Evolutionary conservation across 2,797 vertebrate species (phyloP), one percentile per base, ranked within the genome.

Genomic region (Gastrophryne carolinensis): DNA sequence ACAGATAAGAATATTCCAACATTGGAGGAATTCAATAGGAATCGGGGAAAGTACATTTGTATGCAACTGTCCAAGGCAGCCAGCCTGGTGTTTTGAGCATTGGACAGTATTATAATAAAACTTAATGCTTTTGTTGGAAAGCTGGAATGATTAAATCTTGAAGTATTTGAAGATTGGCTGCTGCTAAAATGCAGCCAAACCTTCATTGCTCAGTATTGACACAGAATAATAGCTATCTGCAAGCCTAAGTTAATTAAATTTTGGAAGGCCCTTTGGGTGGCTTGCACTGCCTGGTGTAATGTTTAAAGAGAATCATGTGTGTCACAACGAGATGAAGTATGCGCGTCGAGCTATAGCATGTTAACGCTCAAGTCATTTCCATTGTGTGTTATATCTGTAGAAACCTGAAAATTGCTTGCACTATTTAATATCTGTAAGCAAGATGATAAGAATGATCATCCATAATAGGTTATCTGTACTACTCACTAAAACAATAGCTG

Each of bases 251-350:
- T 84, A 86, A 85, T 87, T 88, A 85, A 86, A 83, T 87, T 79
- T 86, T 89, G 86, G 87, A 86, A 85, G 87, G 87, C 79, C 87
- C 86, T 81, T 87, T 84, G 85, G 86, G 87, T 88, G 84, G 83
- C 79, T 87, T 84, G 87, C 75, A 67, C 49, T 86, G 86, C 84
- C 86, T 87, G 87, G 87, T 87, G 87, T 76, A 80, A 44, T 72
- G 41, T 85, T 84, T 72, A 81, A 49, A 80, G 75, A 82, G 83
- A 79, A 81, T 80, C 61, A 57, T 72, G 64, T 81, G 83, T 80
- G 67, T 80, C 23, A 2, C 84, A 82, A 63, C 23, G 72, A 80
- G 78, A 39, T 61, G 29, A 80, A 85, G 52, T 76, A 54, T 37
- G 71, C 0, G 4, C 70, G 24, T 47, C 72, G 67, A 60, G 82